Base-by-base conservation (phyloP, 2,888 invertebrate species). In the Belgica antarctica region DNA sequence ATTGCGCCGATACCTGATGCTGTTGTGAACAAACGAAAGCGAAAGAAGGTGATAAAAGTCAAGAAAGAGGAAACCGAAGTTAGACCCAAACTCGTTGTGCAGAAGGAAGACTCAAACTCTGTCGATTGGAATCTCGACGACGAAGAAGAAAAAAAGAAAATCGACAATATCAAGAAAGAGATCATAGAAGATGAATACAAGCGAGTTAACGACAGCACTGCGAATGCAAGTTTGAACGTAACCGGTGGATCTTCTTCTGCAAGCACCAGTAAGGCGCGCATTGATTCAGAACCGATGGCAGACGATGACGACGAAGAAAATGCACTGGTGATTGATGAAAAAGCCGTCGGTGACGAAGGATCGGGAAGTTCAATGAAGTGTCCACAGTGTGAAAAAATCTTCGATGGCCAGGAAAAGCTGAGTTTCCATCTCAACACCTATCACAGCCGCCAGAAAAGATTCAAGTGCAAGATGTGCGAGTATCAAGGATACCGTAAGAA, bases 391-490 rank as follows among this genome's bases (percentile, higher is more conserved):
- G 70, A 70, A 10, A 70, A 70, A 70, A 27, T 61, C 24, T 61
- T 70, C 19, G 41, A 59, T 7, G 46, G 15, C 8, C 15, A 36
- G 25, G 70, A 61, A n/a, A 70, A 70, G 17, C 61, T 70, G 3
- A 59, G 61, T 19, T 61, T 36, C 28, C 70, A 70, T 46, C 17
- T 70, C 7, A 61, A 28, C 19, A 57, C 12, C 10, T 70, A 70
- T 41, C 70, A 70, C 27, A 61, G 36, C 8, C 76, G 80, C 2
- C 77, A 77, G 1, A 84, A 86, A 74, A 83, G 89, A 27, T 92
- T 87, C 76, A 87, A 88, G 70, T 92, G 92, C 76, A 87, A 86
- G 75, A 78, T 87, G 17, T 92, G 92, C 77, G 83, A 85, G 65
- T 90, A 85, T 75, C 86, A 86, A 75, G 84, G 87, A 71, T 88